Percentiles rank a stretch among this genome's conserved stretches.
Conservation (phyloP, 2,888 invertebrate genomes). For the Proisotoma minuta region DNA sequence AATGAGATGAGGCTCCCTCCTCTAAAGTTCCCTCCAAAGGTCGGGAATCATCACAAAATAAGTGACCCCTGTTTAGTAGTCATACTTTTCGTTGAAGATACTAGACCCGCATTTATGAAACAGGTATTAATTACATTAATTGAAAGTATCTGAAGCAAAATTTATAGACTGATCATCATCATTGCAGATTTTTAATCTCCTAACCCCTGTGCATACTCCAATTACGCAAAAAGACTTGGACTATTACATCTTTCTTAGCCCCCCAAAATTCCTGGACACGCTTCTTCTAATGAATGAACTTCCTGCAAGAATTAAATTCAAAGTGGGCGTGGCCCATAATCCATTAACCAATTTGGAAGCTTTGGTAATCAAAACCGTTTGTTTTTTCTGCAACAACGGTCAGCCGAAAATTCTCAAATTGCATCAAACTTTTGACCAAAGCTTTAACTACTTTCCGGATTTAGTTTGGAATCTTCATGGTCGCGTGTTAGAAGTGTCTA, state of each 20-base stretch:
- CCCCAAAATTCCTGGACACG: conserved; percentile 7
- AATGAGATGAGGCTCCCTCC: too few species aligned
- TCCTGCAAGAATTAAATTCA: conserved; percentile 23
- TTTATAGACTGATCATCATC: too few species aligned
- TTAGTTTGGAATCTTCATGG: conserved; percentile 33
- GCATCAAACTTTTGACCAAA: not conserved
- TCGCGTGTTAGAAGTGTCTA: conserved; percentile 20
- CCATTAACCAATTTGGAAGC: not conserved
- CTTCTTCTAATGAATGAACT: conserved; percentile 23
- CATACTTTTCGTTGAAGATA: conserved; percentile 23
- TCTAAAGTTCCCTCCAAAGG: conserved; percentile 14
- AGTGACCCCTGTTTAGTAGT: conserved; percentile 22
- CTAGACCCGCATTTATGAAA: conserved; percentile 18
- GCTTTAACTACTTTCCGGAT: conserved; percentile 33
- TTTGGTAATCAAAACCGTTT: conserved; percentile 16
- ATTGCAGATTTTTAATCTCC: conserved; percentile 20
- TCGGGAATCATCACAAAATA: conserved; percentile 19
- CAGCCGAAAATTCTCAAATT: conserved; percentile 12
- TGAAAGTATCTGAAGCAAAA: too few species aligned
- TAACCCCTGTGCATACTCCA: conserved; percentile 28
- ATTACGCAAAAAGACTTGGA: conserved; percentile 30
- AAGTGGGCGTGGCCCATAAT: conserved; percentile 20
- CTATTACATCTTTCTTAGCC: conserved; percentile 27
- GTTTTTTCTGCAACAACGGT: conserved; percentile 24
- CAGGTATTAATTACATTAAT: too few species aligned